Evolutionary conservation across 2,888 invertebrate genomes (phyloP), one percentile per base, ranked within the genome.

Genomic region (Chrysodeixis includens): DNA sequence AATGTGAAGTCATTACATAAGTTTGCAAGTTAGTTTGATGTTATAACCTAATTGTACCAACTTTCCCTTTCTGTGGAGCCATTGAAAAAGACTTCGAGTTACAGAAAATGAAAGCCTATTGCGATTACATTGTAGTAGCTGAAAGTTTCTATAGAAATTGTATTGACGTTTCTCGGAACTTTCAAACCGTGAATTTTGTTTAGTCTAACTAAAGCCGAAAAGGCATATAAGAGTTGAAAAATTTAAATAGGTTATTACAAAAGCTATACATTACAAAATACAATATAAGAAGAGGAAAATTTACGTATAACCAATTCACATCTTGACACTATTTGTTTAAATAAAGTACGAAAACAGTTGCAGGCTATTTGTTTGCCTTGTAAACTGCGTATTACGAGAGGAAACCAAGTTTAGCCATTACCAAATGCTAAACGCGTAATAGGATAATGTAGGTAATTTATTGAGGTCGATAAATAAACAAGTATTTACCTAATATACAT

Each of bases 311-410:
- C 61, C 52, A 44, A 46, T n/a, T 44, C 49, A 12, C 35, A 62
- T 69, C 74, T 74, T 74, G 59, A 73, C 74, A 74, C 56, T 57
- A 66, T 69, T 49, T 60, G 22, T 56, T 66, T 66, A 70, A 44
- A 54, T 46, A 44, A 0, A 30, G 46, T 66, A 7, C 6, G 54
- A 60, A 62, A 30, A 12, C 55, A 56, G 52, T 69, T 56, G 44
- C 20, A 44, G 8, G 6, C 26, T 10, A n/a, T 16, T 10, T 44
- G 40, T 57, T 55, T 40, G 12, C 20, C 30, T 56, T 72, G 52
- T 61, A 51, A 40, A 12, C 22, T 16, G 46, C 1, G 12, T 40
- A 32, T 49, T 18, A 12, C 46, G 20, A 61, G 16, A 35, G 44
- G 30, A 62, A 66, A 67, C 32, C 9, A 52, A 56, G 12, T 62